Base-by-base conservation (phyloP, 2,113 vertebrate species). In the Solea senegalensis region DNA sequence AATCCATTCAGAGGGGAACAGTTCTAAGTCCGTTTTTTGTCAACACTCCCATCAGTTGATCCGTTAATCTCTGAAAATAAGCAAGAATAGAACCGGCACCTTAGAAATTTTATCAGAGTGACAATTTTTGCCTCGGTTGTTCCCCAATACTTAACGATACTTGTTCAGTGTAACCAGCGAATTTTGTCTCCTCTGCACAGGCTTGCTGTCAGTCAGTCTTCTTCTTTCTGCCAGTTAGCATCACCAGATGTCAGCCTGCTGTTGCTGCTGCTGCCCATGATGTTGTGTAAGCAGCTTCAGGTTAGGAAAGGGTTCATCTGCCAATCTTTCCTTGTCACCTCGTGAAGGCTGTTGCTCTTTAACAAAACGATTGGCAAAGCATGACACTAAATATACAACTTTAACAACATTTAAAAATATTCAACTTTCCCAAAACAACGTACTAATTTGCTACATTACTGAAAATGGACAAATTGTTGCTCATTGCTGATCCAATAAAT, bases 221-320 rank as follows among this genome's bases (percentile, higher is more conserved):
- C 44, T 34, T 74, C 10, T 5, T 26, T 73, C 43, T 0, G 27
- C 43, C 56, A 46, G 39, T 49, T 27, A 69, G 14, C 65, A 76
- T 57, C 46, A 54, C 60, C 55, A 70, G 71, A 65, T 65, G 78
- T 67, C 61, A 53, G 53, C 56, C 57, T 13, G 64, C 48, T 49
- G 50, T 9, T 16, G 49, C 45, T 53, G 51, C 53, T 49, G 45
- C 60, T 67, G 56, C 27, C 50, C 13, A 0, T 69, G 16, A 28
- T 56, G 69, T 70, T 73, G 67, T 46, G 71, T 63, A 71, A 76
- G 60, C 73, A 75, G 59, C 72, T 76, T 72, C 54, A 65, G 58
- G 61, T 72, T 51, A 74, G 65, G 48, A 58, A 60, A 50, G 27
- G 46, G 45, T 82, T 73, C 14, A 50, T 69, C 64, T 48, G 14